Conservation (phyloP, 2,888 invertebrate genomes). For the Adelognathus sp. region DNA sequence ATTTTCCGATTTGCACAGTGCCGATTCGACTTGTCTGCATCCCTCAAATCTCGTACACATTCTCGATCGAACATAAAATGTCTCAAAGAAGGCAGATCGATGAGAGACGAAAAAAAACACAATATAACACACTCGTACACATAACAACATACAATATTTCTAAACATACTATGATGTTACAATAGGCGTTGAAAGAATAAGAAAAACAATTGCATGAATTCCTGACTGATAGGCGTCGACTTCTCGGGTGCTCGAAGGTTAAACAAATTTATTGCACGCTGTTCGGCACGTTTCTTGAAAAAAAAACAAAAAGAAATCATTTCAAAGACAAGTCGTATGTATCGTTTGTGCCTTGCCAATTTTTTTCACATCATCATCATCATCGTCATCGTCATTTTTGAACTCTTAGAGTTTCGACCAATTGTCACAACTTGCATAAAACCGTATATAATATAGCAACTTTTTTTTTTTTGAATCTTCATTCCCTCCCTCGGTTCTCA, state of each 20-base stretch:
- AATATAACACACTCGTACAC: slow-evolving; percentile 8
- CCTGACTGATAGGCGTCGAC: slow-evolving; percentile 65
- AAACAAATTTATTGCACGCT: slow-evolving; percentile 67
- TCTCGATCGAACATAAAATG: too few species aligned
- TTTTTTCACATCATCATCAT: slow-evolving; percentile 26
- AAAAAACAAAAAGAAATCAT: slow-evolving; percentile 22
- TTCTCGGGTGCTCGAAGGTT: slow-evolving; percentile 58
- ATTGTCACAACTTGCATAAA: not conserved
- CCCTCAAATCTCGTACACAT: too few species aligned
- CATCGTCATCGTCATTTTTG: slow-evolving; percentile 1
- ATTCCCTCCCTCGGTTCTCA: too few species aligned
- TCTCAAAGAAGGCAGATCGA: too few species aligned
- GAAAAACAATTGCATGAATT: slow-evolving; percentile 72
- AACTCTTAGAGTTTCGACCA: slow-evolving; percentile 5
- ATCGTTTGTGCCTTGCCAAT: slow-evolving; percentile 56
- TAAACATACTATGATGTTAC: slow-evolving; percentile 7
- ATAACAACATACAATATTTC: slow-evolving; percentile 11
- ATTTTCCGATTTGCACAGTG: too few species aligned
- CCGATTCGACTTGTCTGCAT: too few species aligned
- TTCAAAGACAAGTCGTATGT: slow-evolving; percentile 40
- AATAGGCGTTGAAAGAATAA: slow-evolving; percentile 66
- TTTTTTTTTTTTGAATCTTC: not conserved
- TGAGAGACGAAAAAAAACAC: not conserved
- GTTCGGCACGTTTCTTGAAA: slow-evolving; percentile 59
- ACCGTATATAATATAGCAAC: not conserved